Conservation (phyloP, 2,888 invertebrate species). For the Dicycla oo region DNA sequence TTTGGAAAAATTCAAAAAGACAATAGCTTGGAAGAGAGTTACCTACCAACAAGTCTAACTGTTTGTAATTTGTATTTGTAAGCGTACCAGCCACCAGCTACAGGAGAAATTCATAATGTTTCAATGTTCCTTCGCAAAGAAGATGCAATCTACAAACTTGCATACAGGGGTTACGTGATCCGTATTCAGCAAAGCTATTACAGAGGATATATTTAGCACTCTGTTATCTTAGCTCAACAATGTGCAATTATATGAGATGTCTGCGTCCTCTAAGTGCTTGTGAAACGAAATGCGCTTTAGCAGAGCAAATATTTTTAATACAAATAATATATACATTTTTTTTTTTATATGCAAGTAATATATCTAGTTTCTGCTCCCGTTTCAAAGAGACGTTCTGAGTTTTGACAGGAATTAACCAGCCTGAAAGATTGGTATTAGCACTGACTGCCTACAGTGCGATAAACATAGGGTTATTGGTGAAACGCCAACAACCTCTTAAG, state of each 20-base stretch:
- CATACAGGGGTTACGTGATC: conserved; percentile 36
- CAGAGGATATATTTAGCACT: conserved; percentile 41
- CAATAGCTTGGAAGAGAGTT: neutral
- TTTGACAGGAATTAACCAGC: neutral
- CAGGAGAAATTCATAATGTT: neutral
- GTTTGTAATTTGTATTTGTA: neutral
- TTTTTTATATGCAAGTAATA: too few species aligned
- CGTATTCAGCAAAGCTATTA: conserved; percentile 45
- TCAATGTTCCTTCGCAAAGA: neutral
- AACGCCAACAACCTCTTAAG: too few species aligned
- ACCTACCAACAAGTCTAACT: neutral
- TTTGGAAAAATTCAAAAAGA: neutral
- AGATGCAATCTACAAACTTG: conserved; percentile 32
- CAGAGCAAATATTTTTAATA: neutral
- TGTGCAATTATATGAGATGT: conserved; percentile 26
- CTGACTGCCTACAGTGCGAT: neutral
- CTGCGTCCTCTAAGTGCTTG: conserved; percentile 18
- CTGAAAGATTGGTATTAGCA: neutral
- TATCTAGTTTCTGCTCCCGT: neutral
- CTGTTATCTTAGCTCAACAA: conserved; percentile 52
- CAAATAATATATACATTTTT: neutral
- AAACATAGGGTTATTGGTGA: too few species aligned
- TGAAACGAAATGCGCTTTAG: neutral
- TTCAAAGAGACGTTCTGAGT: neutral
- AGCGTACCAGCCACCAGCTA: neutral